A percentile compares a stretch with the other conserved stretches of the same genome.
phyloP scores from a whole-genome alignment of 64 coral and sea anemone species.

The Actinia tenebrosa region DNA sequence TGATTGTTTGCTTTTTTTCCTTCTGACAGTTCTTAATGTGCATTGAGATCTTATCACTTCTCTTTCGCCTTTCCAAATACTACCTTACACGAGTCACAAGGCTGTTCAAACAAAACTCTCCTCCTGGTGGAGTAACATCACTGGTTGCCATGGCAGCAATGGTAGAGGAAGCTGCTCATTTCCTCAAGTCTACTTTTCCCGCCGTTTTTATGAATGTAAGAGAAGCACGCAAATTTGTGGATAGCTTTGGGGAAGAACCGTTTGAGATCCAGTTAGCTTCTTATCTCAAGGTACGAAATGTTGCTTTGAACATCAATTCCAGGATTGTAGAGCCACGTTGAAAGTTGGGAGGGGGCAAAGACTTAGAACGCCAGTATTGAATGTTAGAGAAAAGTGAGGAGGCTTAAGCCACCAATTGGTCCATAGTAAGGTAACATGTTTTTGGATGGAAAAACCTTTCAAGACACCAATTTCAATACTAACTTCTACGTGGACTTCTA shows the following conservation, averaged over 20 bases:
- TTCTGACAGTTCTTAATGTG: constrained; percentile 59
- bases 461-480: too few relatives aligned
- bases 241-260: constrained; percentile 16
- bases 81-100: constrained; percentile 63
- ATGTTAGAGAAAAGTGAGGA: too few relatives aligned
- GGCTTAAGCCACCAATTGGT: too few relatives aligned
- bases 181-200: constrained; percentile 38
- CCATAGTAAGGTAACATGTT: too few relatives aligned
- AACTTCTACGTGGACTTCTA: too few relatives aligned
- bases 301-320: too few relatives aligned
- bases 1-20: neutral
- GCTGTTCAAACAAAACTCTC: constrained; percentile 59
- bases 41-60: constrained; percentile 36
- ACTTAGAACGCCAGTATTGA: too few relatives aligned
- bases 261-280: constrained; percentile 19
- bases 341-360: too few relatives aligned
- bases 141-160: constrained; percentile 60
- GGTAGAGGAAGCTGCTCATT: constrained; percentile 41
- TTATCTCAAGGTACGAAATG: constrained; percentile 41
- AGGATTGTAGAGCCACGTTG: too few relatives aligned
- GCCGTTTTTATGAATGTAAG: constrained; percentile 28
- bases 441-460: too few relatives aligned
- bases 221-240: constrained; percentile 37
- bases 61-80: constrained; percentile 54
- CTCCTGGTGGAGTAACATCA: constrained; percentile 45